Conservation (phyloP, 2,888 invertebrate species). For the Parnassius glacialis region DNA sequence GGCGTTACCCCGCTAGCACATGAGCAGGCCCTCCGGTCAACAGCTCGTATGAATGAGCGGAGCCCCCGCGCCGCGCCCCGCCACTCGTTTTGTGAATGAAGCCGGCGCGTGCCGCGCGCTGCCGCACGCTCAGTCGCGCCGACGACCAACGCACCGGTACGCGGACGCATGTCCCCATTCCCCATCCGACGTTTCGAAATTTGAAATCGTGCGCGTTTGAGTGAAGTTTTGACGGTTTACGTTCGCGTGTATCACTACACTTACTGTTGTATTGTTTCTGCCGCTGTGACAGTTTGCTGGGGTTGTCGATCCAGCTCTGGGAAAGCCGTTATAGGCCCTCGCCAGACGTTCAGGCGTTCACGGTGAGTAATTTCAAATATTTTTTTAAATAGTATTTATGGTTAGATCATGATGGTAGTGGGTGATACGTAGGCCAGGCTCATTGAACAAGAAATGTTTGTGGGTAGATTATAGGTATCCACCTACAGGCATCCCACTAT, state of each 20-base stretch:
- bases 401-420: constrained; percentile 49
- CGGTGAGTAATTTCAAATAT: constrained; percentile 61
- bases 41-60: constrained; percentile 67
- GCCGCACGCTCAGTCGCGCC: constrained; percentile 56
- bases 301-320: constrained; percentile 37
- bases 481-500: constrained; percentile 25
- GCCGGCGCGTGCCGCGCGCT: constrained; percentile 59
- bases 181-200: constrained; percentile 53
- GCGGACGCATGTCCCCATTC: constrained; percentile 58
- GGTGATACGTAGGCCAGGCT: constrained; percentile 66
- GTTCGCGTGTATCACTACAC: constrained; percentile 18
- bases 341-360: constrained; percentile 52
- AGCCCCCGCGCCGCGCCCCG: constrained; percentile 47
- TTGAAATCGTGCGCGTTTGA: constrained; percentile 57
- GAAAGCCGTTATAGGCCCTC: constrained; percentile 53
- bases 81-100: constrained; percentile 77
- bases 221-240: constrained; percentile 27
- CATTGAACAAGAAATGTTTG: constrained; percentile 61
- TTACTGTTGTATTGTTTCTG: constrained; percentile 40
- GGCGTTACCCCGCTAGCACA: constrained; percentile 6
- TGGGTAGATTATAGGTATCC: constrained; percentile 69
- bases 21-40: background rate
- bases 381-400: constrained; percentile 42
- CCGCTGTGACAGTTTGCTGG: constrained; percentile 27
- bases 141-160: constrained; percentile 61